Evolutionary conservation across 2,113 vertebrate genomes (phyloP), one percentile per base, ranked within the genome.

Genomic region (Tiliqua scincoides): DNA sequence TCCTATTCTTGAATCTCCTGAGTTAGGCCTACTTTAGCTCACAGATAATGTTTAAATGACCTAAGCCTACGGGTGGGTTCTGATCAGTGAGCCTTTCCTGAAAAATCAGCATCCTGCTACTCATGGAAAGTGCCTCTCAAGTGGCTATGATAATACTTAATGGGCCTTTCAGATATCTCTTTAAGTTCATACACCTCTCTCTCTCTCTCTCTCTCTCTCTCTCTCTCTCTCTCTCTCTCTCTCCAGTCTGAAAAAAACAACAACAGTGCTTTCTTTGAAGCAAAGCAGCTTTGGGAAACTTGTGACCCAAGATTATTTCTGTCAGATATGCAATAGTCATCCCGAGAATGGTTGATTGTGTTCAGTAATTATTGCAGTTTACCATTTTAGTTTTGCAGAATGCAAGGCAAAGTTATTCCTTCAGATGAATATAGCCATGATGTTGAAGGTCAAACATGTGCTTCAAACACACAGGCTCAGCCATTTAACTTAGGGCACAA

Each of bases 201-300:
- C 35, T 70, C 8, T 48, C 2, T 37, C 37, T 37, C 15, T 5
- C 18, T 37, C 7, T 71, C 14, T 57, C 5, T 12, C 43, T 8
- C 2, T 57, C 54, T 57, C 12, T 12, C 52, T 54, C 12, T 12
- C 52, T 54, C 12, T 54, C 52, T 54, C 12, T 54, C 52, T 12
- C 12, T 35, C 20, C n/a, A n/a, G n/a, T 57, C 54, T 57, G 20
- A 70, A 70, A 71, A 5, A 18, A 71, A 35, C 3, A 88, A 83
- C 52, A 57, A 20, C 65, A 68, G 83, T 85, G 67, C 82, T 85
- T 2, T 63, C 12, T 59, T 79, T 2, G 27, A 83, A 76, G 15
- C 76, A 67, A 89, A 85, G 76, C 76, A 81, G 71, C 74, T 78
- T 78, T 89, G 43, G 61, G 86, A 86, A 89, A 57, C 67, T 85